A percentile compares a stretch with the other conserved stretches of the same genome.
Evolutionary conservation across 1,140 invertebrate genomes (phyloP).

Genomic region (Temnothorax longispinosus): DNA sequence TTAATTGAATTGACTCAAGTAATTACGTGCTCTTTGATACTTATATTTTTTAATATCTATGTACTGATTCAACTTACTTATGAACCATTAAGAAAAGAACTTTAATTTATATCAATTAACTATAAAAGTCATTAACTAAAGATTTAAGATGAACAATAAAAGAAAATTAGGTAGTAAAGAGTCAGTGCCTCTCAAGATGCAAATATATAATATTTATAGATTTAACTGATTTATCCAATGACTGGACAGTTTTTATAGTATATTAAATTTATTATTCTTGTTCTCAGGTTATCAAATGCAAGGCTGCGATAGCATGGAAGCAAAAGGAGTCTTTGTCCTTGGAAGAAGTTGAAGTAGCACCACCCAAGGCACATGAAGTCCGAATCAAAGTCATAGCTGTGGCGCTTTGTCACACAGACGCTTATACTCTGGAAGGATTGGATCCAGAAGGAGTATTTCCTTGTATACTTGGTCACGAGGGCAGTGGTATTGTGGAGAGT

Average conservation of each 20-base stretch:
- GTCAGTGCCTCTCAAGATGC: background rate
- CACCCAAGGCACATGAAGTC: constrained; percentile 96
- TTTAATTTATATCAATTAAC: background rate
- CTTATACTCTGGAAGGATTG: constrained; percentile 95
- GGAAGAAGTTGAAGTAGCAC: constrained; percentile 97
- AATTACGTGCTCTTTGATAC: background rate
- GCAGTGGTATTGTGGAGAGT: constrained; percentile 98
- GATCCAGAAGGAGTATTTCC: constrained; percentile 98
- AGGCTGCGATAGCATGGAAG: constrained; percentile 97
- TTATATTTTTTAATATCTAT: background rate
- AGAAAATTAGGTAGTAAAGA: background rate
- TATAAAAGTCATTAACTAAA: background rate
- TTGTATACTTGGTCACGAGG: constrained; percentile 97
- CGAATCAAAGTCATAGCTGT: constrained; percentile 93
- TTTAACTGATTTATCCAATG: background rate
- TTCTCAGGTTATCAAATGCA: constrained; percentile 92
- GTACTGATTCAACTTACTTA: background rate
- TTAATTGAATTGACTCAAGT: background rate
- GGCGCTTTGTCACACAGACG: constrained; percentile 99
- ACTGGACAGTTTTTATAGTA: background rate
- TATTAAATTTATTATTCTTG: constrained; percentile 19
- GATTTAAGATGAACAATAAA: background rate
- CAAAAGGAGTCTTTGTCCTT: constrained; percentile 94
- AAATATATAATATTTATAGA: background rate
- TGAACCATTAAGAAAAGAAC: background rate